Conservation (phyloP, 1,140 invertebrate species). For the Eubasilissa regina region DNA sequence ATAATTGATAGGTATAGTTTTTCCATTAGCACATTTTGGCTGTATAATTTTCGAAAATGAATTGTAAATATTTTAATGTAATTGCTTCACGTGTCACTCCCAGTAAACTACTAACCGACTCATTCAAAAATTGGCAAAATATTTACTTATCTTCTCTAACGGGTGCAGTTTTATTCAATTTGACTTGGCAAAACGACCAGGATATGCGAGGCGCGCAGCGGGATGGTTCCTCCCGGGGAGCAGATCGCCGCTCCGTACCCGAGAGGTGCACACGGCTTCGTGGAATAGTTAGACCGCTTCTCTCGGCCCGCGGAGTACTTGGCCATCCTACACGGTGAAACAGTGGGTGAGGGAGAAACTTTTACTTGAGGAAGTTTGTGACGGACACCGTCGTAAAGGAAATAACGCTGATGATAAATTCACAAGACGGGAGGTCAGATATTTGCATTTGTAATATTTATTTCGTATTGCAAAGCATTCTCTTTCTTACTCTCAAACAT, state of each 20-base stretch:
- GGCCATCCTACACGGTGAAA: background rate
- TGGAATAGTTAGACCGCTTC: background rate
- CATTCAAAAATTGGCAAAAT: no score
- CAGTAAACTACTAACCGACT: no score
- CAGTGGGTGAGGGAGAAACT: background rate
- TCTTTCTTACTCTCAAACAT: no score
- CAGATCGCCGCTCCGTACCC: background rate
- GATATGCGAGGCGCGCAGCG: slow-evolving; percentile 14
- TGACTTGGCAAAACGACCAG: slow-evolving; percentile 5
- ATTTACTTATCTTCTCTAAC: background rate
- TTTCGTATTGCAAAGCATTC: no score
- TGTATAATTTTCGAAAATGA: no score
- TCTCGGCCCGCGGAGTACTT: background rate
- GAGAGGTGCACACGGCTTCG: no score
- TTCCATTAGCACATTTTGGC: no score
- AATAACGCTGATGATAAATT: slow-evolving; percentile 1
- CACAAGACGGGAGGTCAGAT: background rate
- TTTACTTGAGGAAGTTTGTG: slow-evolving; percentile 24
- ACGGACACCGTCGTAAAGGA: slow-evolving; percentile 8
- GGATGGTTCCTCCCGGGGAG: background rate
- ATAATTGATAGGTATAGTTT: no score
- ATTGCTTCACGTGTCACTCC: no score
- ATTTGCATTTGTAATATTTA: no score
- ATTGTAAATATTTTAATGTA: no score
- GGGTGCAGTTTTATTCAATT: slow-evolving; percentile 30